Base-by-base conservation (phyloP, 2,113 vertebrate genomes). In the Eurystomus gularis region DNA sequence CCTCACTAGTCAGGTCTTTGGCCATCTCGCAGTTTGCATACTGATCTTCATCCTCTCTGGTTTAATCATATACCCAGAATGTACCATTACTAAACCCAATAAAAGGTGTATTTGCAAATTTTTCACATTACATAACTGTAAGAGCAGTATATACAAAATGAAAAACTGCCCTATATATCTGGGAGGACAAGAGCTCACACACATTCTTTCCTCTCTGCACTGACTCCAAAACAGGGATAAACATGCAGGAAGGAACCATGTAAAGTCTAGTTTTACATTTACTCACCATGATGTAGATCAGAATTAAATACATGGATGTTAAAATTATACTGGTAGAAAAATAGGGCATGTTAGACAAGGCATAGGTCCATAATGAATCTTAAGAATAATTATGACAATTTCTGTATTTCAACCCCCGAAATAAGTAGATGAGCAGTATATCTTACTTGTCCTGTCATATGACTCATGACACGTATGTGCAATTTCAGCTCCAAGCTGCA, bases 391-490 rank as follows among this genome's bases (percentile, higher is more conserved):
- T 40, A n/a, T 1, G 11, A 57, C 24, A 31, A 58, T 39, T 61
- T 60, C 49, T 76, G 40, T 21, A 68, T 73, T 86, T 76, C 23
- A 52, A 10, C 31, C 29, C 60, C 6, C 29, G 79, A 86, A 93
- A 64, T 71, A 69, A 77, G 19, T 71, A 73, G 35, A 65, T 42
- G 76, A 87, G 77, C 49, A 93, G 88, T 20, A 9, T 46, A 33
- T 84, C 98, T 98, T 97, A 99, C 99, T 99, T 65, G 99, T 99
- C 90, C 99, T 98, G 97, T 99, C 99, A 77, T 99, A 99, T 0
- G 99, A 99, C 92, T 99, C 99, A 17, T 99, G 99, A 97, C 99
- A 99, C 9, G 99, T 99, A 96, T 99, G 99, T 54, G 99, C 99
- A 93, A 99, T 99, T 98, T 99, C 99, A 3, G 99, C 99, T 39